Evolutionary conservation across 2,797 vertebrate species (phyloP).

Genomic region (Cossypha polioptera): DNA sequence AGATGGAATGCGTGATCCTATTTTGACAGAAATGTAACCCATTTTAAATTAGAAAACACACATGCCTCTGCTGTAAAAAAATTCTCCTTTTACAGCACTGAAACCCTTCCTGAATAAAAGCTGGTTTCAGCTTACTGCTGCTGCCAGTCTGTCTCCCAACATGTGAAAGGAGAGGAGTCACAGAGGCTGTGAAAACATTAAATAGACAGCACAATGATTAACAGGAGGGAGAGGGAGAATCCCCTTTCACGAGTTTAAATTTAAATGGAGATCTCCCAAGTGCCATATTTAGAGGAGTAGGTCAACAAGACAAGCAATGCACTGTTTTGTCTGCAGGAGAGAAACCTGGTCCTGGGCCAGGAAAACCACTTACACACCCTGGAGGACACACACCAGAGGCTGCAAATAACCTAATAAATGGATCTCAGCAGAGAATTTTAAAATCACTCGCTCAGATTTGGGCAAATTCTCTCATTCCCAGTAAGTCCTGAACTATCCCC

Average conservation of each 20-base stretch:
- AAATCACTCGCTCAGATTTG: fast-evolving
- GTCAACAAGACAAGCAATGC: neutral
- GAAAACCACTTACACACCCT: neutral
- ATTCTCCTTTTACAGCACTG: slow-evolving; percentile 33
- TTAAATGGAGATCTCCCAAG: slow-evolving; percentile 34
- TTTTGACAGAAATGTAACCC: slow-evolving; percentile 76
- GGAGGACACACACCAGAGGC: neutral
- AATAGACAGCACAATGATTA: slow-evolving; percentile 75
- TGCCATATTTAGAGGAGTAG: slow-evolving; percentile 32
- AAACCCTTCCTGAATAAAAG: slow-evolving; percentile 66
- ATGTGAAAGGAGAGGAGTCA: slow-evolving; percentile 69
- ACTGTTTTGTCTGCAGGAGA: slow-evolving; percentile 31
- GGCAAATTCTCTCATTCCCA: neutral
- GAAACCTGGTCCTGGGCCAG: neutral
- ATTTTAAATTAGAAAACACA: slow-evolving; percentile 75
- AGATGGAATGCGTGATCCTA: slow-evolving; percentile 70
- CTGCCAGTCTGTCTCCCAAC: slow-evolving; percentile 84
- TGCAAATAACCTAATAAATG: neutral
- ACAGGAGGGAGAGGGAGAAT: slow-evolving; percentile 67
- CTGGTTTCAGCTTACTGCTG: slow-evolving; percentile 82
- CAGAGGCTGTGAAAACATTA: slow-evolving; percentile 79
- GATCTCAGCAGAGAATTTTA: neutral
- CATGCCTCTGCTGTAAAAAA: slow-evolving; percentile 74
- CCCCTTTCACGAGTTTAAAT: slow-evolving; percentile 72
- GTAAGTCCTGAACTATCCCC: fast-evolving